Evolutionary conservation across 2,797 vertebrate genomes (phyloP).

Genomic region (Triplophysa yarkandensis): DNA sequence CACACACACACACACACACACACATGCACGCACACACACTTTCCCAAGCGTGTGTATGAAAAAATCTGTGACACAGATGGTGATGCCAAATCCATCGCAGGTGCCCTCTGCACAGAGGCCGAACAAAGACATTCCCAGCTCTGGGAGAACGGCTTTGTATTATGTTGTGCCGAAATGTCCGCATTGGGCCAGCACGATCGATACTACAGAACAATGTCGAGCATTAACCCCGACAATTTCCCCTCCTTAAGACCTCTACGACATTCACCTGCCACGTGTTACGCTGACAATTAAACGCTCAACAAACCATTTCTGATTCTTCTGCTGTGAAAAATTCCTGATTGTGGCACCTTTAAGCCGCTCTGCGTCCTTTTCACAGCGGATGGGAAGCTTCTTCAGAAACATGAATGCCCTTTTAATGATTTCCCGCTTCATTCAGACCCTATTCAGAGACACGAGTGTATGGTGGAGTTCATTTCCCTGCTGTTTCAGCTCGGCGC

Average conservation of each 20-base stretch:
- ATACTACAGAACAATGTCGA: slow-evolving; percentile 34
- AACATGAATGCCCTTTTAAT: slow-evolving; percentile 60
- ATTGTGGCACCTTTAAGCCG: slow-evolving; percentile 45
- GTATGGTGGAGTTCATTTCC: slow-evolving; percentile 58
- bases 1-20: neutral
- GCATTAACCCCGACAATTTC: slow-evolving; percentile 47
- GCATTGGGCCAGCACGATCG: slow-evolving; percentile 36
- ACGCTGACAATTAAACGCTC: slow-evolving; percentile 38
- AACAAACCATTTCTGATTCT: slow-evolving; percentile 36
- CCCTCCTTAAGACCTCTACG: slow-evolving; percentile 29
- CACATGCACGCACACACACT: neutral
- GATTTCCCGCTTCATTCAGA: slow-evolving; percentile 58
- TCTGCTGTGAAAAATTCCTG: slow-evolving; percentile 46
- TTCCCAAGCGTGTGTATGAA: neutral
- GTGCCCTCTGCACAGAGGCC: slow-evolving; percentile 11
- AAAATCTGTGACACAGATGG: slow-evolving; percentile 38
- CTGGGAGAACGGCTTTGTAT: slow-evolving; percentile 14
- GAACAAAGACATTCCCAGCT: slow-evolving; percentile 29
- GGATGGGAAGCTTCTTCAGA: slow-evolving; percentile 37
- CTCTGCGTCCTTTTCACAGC: slow-evolving; percentile 27
- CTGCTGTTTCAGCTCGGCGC: slow-evolving; percentile 53
- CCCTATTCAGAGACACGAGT: slow-evolving; percentile 45
- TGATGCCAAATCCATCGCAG: slow-evolving; percentile 39
- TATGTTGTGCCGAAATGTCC: slow-evolving; percentile 30
- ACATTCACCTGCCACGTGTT: slow-evolving; percentile 27